These are phyloP conservation scores for Mus caroli DNA, from an alignment of 2,797 vertebrate genomes.

Conservation along the genomic window DNA sequence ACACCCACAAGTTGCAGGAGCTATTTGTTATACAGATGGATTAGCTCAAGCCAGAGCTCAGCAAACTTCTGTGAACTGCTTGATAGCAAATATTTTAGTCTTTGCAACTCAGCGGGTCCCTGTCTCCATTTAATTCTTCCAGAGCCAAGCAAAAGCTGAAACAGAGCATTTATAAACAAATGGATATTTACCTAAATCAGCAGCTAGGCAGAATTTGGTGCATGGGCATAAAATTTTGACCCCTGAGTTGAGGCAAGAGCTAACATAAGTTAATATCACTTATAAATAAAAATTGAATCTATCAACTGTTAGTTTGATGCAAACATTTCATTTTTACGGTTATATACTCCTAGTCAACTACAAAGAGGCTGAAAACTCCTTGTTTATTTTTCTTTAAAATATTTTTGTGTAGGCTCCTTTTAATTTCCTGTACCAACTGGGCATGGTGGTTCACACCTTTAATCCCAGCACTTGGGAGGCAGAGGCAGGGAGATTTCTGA, in stretches of 20 bases:
- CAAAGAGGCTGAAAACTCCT: not conserved
- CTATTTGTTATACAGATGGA: not conserved
- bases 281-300: not conserved
- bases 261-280: not conserved
- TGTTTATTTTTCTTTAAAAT: constrained; percentile 46
- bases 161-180: not conserved
- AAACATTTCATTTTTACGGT: not conserved
- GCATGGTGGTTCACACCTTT: no score
- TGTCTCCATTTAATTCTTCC: not conserved
- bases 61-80: not conserved
- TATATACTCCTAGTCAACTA: not conserved
- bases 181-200: not conserved
- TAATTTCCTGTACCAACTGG: constrained; percentile 1
- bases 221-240: not conserved
- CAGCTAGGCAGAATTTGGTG: not conserved
- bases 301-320: not conserved
- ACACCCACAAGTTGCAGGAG: not conserved
- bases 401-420: not conserved
- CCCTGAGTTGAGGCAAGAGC: not conserved
- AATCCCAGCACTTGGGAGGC: no score
- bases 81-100: not conserved
- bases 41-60: constrained; percentile 26
- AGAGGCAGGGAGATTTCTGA: no score
- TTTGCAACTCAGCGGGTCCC: not conserved
- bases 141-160: not conserved